Percentiles rank a stretch among this genome's conserved stretches.
Evolutionary conservation across 2,113 vertebrate genomes (phyloP).

Genomic region (Choloepus hoffmanni): DNA sequence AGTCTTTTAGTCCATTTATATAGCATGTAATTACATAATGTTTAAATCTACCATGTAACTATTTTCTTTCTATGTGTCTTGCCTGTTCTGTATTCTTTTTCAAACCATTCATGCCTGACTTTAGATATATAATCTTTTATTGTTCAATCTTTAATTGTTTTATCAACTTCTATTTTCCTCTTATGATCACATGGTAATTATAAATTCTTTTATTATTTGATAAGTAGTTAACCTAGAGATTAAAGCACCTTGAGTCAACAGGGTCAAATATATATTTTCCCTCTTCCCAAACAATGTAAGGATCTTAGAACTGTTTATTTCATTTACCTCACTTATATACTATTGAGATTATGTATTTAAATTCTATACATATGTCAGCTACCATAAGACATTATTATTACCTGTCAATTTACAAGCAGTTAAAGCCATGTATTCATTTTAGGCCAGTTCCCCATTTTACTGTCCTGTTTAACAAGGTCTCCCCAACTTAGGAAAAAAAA

Average conservation of each 20-base stretch:
- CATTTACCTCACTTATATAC: too few species aligned
- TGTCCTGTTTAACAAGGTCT: not conserved
- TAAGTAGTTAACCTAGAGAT: not conserved
- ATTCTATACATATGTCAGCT: too few species aligned
- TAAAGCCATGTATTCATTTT: conserved; percentile 24
- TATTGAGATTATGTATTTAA: too few species aligned
- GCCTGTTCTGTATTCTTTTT: conserved; percentile 2
- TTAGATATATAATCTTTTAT: not conserved
- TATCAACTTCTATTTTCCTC: not conserved
- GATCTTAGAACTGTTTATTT: too few species aligned
- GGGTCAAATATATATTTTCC: too few species aligned
- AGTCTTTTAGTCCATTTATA: not conserved
- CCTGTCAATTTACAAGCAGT: not conserved
- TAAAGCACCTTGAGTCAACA: not conserved
- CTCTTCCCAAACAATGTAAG: too few species aligned
- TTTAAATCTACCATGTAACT: not conserved
- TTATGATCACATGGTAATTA: not conserved
- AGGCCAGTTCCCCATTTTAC: not conserved
- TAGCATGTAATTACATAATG: not conserved
- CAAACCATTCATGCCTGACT: not conserved
- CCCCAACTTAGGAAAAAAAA: not conserved
- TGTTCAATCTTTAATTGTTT: not conserved
- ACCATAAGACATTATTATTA: too few species aligned
- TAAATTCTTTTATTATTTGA: not conserved
- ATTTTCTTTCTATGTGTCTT: not conserved